These are phyloP conservation scores for Micrasema longulum DNA, from an alignment of 1,140 invertebrate species.

Conservation along the genomic window DNA sequence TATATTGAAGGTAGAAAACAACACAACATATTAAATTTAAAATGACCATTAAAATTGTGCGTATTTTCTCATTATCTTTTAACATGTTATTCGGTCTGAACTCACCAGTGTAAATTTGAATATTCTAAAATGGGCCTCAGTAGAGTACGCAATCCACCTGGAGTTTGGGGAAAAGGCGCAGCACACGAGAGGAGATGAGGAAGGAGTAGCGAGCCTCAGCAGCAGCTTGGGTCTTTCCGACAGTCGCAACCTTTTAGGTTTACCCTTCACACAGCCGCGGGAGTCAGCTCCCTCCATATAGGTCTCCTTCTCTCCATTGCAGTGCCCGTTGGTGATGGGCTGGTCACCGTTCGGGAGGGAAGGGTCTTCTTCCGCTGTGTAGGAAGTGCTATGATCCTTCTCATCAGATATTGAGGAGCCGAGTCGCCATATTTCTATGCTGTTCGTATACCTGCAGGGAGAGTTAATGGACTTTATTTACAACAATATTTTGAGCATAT, in stretches of 20 bases:
- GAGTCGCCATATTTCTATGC: conserved; percentile 76
- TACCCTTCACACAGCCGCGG: background rate
- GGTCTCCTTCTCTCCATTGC: conserved; percentile 54
- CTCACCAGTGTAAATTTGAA: conserved; percentile 73
- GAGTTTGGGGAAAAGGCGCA: conserved; percentile 77
- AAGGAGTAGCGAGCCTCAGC: conserved; percentile 72
- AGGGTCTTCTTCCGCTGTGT: conserved; percentile 40
- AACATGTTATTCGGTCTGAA: too few relatives aligned
- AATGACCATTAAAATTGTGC: too few relatives aligned
- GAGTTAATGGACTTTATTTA: too few relatives aligned
- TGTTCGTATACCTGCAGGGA: conserved; percentile 73
- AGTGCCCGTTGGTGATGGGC: conserved; percentile 35
- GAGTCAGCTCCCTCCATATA: conserved; percentile 30
- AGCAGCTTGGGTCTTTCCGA: conserved; percentile 74
- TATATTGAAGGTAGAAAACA: too few relatives aligned
- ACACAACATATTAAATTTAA: too few relatives aligned
- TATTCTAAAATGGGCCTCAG: conserved; percentile 73
- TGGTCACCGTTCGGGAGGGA: conserved; percentile 2
- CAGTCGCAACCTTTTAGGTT: conserved; percentile 59
- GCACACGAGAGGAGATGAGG: conserved; percentile 73
- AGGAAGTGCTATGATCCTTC: conserved; percentile 56
- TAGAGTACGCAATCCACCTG: conserved; percentile 80
- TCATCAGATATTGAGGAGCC: conserved; percentile 63
- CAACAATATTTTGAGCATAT: too few relatives aligned
- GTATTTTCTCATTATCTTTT: too few relatives aligned